Evolutionary conservation across 2,888 invertebrate species (phyloP), one percentile per base, ranked within the genome.

Genomic region (Pecten maximus): DNA sequence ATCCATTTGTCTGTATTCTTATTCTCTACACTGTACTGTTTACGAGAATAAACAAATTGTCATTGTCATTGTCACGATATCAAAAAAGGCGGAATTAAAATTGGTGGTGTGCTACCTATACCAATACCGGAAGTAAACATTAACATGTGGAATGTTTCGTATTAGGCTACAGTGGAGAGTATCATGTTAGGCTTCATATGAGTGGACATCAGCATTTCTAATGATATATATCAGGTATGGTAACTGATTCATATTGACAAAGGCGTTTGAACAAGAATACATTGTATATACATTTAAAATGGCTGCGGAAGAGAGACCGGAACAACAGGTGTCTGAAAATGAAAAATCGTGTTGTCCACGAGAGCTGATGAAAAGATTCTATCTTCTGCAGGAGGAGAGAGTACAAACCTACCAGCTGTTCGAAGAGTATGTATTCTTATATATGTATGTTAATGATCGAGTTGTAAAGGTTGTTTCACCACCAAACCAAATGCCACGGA

Each of bases 361-460:
- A 91, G 90, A 91, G 40, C 89, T 95, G 40, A 60, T 96, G 44
- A 95, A 95, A n/a, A 93, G 93, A 88, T 96, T 96, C 90, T 94
- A 96, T 91, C 54, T 89, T 40, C 92, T 95, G 15, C 96, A 96
- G 92, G 94, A 95, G 89, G 95, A 96, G 91, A 92, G 96, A 92
- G 95, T 96, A 4, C 94, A 95, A 89, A 95, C 95, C 12, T 96
- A 96, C 91, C 90, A 91, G 50, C 92, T 95, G 87, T 96, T 96
- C 94, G 96, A 96, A 88, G 95, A 96, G 96, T 96, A 93, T 92
- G 95, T 91, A 35, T 86, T 50, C 88, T 6, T 28, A 10, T 15
- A 35, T 28, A 35, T 23, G 10, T 74, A 4, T 74, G 28, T 74
- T 10, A 35, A 28, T 74, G 35, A 8, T 74, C 15, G 35, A 35